Percentiles rank a stretch among this genome's conserved stretches.
These are phyloP conservation scores for Pachycephus smyrnensis DNA, from an alignment of 2,888 invertebrate genomes.

Conservation along the genomic window DNA sequence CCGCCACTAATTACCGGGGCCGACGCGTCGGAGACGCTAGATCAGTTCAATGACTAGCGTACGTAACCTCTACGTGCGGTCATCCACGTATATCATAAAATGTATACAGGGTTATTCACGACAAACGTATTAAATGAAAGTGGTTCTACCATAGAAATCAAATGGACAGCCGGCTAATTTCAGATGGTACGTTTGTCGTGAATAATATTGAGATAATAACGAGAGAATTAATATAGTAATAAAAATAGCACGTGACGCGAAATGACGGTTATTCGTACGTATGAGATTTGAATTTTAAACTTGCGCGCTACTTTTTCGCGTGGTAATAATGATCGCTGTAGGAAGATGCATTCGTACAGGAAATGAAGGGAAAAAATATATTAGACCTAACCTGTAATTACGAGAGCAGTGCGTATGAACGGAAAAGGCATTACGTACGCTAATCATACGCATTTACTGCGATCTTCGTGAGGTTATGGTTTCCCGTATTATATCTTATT, in stretches of 20 bases:
- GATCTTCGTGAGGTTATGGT: neutral
- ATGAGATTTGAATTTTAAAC: neutral
- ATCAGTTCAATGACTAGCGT: conserved; percentile 1
- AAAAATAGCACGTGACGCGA: too few relatives aligned
- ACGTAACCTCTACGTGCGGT: neutral
- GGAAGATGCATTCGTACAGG: neutral
- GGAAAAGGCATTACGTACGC: neutral
- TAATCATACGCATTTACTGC: neutral
- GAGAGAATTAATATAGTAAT: neutral
- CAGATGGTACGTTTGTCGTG: neutral
- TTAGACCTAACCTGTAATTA: neutral
- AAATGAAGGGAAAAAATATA: neutral
- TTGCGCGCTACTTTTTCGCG: neutral
- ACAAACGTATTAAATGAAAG: neutral
- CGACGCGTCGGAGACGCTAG: conserved; percentile 4
- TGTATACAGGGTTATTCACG: neutral
- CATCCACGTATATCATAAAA: neutral
- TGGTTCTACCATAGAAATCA: neutral
- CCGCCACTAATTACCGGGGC: conserved; percentile 47
- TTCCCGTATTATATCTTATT: neutral
- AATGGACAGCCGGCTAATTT: neutral
- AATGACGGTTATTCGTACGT: too few relatives aligned
- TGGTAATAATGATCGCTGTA: neutral
- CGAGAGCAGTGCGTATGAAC: neutral
- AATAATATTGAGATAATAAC: neutral